Conservation (phyloP, 1,140 invertebrate genomes). For the Oppia nitens region DNA sequence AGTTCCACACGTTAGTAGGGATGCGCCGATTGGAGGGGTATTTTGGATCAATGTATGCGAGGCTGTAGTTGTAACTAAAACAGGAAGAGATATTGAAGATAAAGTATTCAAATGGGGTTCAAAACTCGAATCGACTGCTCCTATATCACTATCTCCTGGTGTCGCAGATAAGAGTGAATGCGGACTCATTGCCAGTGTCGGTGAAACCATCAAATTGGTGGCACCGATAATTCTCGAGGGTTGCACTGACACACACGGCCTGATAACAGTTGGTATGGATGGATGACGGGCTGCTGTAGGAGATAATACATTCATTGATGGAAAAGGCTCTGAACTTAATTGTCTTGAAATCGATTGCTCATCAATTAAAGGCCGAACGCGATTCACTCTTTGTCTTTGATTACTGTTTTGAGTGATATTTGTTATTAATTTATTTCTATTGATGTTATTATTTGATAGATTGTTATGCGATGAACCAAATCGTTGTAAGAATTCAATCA, state of each 20-base stretch:
- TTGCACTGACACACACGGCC: neutral
- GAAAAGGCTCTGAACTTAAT: neutral
- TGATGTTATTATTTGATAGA: neutral
- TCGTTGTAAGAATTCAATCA: conserved; percentile 7
- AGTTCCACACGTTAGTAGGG: neutral
- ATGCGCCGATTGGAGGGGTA: neutral
- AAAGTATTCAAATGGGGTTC: neutral
- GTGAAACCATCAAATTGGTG: neutral
- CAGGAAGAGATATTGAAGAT: neutral
- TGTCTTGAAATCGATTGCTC: neutral
- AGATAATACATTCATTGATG: neutral
- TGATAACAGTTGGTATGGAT: neutral
- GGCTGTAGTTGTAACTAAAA: neutral
- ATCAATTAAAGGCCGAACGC: neutral
- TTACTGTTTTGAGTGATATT: neutral
- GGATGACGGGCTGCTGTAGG: neutral
- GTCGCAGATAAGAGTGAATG: neutral
- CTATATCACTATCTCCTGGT: neutral
- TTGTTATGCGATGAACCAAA: neutral
- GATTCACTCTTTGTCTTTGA: neutral
- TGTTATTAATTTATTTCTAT: neutral
- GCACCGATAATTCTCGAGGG: neutral
- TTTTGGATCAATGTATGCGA: neutral
- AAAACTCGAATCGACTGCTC: neutral
- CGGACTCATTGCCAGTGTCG: neutral